Percentiles rank a stretch among this genome's conserved stretches.
Evolutionary conservation across 2,888 invertebrate genomes (phyloP).

Genomic region (Epirrita christyi): DNA sequence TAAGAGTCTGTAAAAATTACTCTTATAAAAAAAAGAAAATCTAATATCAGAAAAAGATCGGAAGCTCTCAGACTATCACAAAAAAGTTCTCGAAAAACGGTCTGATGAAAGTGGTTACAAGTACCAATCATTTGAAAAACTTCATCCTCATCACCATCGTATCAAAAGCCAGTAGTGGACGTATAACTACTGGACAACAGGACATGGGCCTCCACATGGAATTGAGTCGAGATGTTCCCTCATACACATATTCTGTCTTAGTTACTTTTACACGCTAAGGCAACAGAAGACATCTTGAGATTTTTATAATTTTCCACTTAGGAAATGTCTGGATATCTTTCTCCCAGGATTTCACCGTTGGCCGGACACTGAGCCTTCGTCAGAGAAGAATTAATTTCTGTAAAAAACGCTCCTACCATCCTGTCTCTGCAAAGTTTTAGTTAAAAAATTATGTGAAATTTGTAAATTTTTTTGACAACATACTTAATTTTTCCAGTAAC

Average conservation of each 20-base stretch:
- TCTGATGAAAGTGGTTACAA: background rate
- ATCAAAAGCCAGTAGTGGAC: no score
- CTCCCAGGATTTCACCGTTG: constrained; percentile 16
- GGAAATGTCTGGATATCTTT: constrained; percentile 21
- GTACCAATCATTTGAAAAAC: no score
- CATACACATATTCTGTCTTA: no score
- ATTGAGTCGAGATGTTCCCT: no score
- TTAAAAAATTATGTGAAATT: background rate
- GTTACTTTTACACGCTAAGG: no score
- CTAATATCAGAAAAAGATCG: constrained; percentile 1
- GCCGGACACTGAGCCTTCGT: constrained; percentile 43
- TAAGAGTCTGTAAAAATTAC: constrained; percentile 4
- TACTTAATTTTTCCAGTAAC: no score
- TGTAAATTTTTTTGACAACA: no score
- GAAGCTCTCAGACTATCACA: background rate
- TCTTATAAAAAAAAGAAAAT: constrained; percentile 2
- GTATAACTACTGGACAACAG: no score
- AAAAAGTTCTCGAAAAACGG: background rate
- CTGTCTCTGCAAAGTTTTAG: background rate
- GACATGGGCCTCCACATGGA: no score
- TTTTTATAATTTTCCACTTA: constrained; percentile 19
- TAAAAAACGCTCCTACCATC: constrained; percentile 46
- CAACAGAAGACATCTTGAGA: background rate
- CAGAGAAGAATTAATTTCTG: constrained; percentile 58
- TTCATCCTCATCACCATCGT: no score